These are phyloP conservation scores for Myripristis murdjan DNA, from an alignment of 2,797 vertebrate species.

Conservation along the genomic window DNA sequence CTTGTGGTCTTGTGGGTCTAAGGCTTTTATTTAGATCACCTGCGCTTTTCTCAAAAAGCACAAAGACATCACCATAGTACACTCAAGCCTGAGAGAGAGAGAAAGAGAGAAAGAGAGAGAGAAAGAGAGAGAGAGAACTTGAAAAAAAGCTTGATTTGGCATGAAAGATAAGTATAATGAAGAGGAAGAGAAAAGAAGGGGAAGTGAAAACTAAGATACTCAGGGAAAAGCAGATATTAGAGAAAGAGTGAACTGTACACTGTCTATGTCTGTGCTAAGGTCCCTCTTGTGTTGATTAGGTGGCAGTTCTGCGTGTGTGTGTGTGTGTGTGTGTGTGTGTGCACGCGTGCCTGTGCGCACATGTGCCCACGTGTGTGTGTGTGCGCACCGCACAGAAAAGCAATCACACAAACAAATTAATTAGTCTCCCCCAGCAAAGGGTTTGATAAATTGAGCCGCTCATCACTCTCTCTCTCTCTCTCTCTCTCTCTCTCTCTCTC, in stretches of 20 bases:
- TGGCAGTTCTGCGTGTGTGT: conserved; percentile 19
- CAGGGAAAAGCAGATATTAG: conserved; percentile 41
- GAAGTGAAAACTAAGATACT: conserved; percentile 44
- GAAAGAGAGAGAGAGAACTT: background rate
- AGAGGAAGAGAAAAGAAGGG: conserved; percentile 54
- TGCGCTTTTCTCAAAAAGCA: too few relatives aligned
- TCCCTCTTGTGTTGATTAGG: conserved; percentile 33
- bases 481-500: conserved; percentile 23
- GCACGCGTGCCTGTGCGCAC: too few relatives aligned
- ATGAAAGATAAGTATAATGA: conserved; percentile 27
- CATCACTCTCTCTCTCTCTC: conserved; percentile 59
- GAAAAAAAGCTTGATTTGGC: conserved; percentile 28
- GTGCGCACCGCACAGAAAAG: conserved; percentile 67
- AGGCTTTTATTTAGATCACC: too few relatives aligned
- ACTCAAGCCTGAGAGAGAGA: background rate
- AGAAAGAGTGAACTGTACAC: background rate
- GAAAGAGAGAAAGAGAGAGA: conserved; percentile 1
- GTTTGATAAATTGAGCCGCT: conserved; percentile 85
- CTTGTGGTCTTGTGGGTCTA: too few relatives aligned
- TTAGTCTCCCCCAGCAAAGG: conserved; percentile 83
- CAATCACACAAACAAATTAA: conserved; percentile 91
- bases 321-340: conserved; percentile 4
- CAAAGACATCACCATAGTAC: too few relatives aligned
- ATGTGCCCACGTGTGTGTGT: conserved; percentile 12
- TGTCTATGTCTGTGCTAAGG: conserved; percentile 31